Evolutionary conservation across 2,888 invertebrate genomes (phyloP).

Genomic region (Drosophila meridionalis): DNA sequence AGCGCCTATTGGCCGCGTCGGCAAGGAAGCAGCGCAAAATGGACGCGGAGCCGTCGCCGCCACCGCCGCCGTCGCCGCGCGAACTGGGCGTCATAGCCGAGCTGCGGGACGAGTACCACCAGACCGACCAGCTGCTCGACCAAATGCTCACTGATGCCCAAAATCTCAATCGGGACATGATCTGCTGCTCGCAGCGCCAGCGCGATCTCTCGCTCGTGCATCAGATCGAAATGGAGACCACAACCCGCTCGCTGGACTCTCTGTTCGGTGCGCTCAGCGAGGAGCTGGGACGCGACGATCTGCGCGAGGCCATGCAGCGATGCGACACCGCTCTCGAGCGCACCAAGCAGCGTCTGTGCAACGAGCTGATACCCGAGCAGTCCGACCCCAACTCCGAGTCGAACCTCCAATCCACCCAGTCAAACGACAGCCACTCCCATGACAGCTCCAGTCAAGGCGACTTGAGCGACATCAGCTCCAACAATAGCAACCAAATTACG

Average conservation of each 20-base stretch:
- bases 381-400: not conserved
- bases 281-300: conserved; percentile 34
- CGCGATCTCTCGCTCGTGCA: conserved; percentile 47
- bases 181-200: conserved; percentile 36
- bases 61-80: conserved; percentile 66
- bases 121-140: conserved; percentile 48
- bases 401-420: not conserved
- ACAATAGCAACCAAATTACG: not conserved
- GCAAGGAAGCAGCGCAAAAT: conserved; percentile 31
- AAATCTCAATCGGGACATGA: conserved; percentile 39
- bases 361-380: not conserved
- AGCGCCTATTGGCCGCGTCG: not conserved
- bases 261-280: conserved; percentile 32
- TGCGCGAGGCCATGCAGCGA: conserved; percentile 24
- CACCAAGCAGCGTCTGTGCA: conserved; percentile 1
- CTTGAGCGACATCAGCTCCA: not conserved
- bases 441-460: not conserved
- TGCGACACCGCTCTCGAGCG: conserved; percentile 30
- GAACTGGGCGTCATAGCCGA: conserved; percentile 36
- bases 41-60: conserved; percentile 41
- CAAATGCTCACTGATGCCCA: conserved; percentile 45
- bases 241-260: conserved; percentile 21
- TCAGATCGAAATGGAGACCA: conserved; percentile 53
- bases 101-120: conserved; percentile 28
- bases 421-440: not conserved